Percentiles rank a stretch among this genome's conserved stretches.
phyloP scores from a whole-genome alignment of 2,797 vertebrate genomes.

The Hydrophis major region DNA sequence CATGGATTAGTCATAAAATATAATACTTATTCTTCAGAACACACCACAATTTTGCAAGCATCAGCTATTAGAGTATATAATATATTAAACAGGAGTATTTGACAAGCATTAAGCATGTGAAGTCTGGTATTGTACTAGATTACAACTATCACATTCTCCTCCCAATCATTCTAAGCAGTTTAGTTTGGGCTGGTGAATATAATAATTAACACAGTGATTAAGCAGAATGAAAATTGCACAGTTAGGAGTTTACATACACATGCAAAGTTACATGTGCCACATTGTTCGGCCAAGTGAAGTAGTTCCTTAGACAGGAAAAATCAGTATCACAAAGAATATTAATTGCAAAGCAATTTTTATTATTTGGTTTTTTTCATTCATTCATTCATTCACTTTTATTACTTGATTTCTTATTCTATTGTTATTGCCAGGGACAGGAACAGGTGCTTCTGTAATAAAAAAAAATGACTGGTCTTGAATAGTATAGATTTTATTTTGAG shows the following conservation, averaged over 20 bases:
- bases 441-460: background rate
- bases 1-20: background rate
- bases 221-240: background rate
- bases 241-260: background rate
- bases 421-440: background rate
- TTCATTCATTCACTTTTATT: background rate
- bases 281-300: background rate
- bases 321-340: background rate
- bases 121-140: background rate
- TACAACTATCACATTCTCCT: background rate
- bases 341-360: background rate
- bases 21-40: background rate
- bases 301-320: background rate
- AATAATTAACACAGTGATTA: background rate
- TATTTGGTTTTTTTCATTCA: background rate
- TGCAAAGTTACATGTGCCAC: background rate
- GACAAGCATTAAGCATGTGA: background rate
- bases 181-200: background rate
- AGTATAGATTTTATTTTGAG: background rate
- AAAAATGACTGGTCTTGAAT: background rate
- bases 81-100: background rate
- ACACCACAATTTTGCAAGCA: background rate
- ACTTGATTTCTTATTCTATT: background rate
- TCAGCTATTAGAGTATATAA: background rate
- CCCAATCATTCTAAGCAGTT: background rate